A percentile compares a stretch with the other conserved stretches of the same genome.
Conservation (phyloP, 1,140 invertebrate genomes). For the Gryon sp. region DNA sequence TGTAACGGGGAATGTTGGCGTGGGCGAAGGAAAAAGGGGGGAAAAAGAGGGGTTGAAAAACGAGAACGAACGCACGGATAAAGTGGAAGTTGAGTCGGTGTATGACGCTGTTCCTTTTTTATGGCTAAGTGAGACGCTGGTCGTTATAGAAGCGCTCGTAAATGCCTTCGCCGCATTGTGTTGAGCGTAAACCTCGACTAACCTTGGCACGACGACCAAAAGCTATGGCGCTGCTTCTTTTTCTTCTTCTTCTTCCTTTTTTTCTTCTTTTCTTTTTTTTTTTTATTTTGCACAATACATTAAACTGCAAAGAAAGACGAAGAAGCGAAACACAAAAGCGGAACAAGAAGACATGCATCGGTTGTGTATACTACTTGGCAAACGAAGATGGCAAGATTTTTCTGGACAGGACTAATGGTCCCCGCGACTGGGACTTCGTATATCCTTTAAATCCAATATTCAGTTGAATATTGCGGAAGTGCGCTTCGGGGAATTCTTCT, state of each 20-base stretch:
- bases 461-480: constrained; percentile 31
- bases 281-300: constrained; percentile 56
- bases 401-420: constrained; percentile 23
- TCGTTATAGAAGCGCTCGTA: constrained; percentile 59
- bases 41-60: constrained; percentile 12
- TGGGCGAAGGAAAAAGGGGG: too few species aligned
- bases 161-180: constrained; percentile 57
- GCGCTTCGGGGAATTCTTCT: neutral
- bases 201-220: constrained; percentile 55
- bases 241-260: too few species aligned
- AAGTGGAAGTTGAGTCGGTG: constrained; percentile 46
- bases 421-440: neutral
- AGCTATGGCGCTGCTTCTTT: constrained; percentile 34
- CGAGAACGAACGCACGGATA: constrained; percentile 46
- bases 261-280: too few species aligned
- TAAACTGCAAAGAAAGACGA: constrained; percentile 46
- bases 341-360: neutral
- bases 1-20: too few species aligned
- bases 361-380: constrained; percentile 22
- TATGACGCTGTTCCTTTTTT: constrained; percentile 52
- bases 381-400: neutral
- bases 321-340: constrained; percentile 6
- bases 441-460: constrained; percentile 31
- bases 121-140: constrained; percentile 54
- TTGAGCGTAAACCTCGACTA: constrained; percentile 32